Conservation (phyloP, 2,113 vertebrate species). For the Phylloscopus whistleri region DNA sequence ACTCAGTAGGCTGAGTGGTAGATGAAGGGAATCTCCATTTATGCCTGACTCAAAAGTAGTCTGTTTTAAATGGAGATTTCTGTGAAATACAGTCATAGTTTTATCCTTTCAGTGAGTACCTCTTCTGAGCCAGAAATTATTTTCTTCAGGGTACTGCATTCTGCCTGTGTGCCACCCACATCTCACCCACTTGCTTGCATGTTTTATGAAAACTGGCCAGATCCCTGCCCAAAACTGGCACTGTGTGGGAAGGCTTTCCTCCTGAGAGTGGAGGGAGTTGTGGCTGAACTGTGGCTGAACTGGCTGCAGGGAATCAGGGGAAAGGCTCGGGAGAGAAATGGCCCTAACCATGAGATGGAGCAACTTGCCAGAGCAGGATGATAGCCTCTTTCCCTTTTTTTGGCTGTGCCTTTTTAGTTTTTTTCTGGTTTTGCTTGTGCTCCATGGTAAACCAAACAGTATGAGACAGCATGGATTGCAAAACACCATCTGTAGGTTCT, state of each 20-base stretch:
- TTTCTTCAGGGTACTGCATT: background rate
- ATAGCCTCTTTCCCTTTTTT: background rate
- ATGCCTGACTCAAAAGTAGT: background rate
- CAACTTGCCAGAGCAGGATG: background rate
- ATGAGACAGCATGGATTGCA: slow-evolving; percentile 21
- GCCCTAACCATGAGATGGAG: background rate
- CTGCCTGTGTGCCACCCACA: background rate
- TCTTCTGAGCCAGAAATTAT: background rate
- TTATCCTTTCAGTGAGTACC: background rate
- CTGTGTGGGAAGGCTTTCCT: background rate
- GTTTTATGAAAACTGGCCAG: background rate
- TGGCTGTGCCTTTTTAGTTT: background rate
- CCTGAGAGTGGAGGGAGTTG: background rate
- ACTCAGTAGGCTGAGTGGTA: background rate
- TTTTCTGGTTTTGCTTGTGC: background rate
- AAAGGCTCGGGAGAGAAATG: background rate
- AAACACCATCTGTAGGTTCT: slow-evolving; percentile 28
- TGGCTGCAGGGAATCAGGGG: background rate
- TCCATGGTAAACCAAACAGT: background rate
- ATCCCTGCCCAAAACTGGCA: fast-evolving
- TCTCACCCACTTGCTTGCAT: background rate
- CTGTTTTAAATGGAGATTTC: background rate
- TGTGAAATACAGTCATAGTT: background rate
- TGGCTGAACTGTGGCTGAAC: background rate
- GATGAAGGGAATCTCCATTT: background rate